Evolutionary conservation across 2,888 invertebrate genomes (phyloP).

Genomic region (Sesamia inferens): DNA sequence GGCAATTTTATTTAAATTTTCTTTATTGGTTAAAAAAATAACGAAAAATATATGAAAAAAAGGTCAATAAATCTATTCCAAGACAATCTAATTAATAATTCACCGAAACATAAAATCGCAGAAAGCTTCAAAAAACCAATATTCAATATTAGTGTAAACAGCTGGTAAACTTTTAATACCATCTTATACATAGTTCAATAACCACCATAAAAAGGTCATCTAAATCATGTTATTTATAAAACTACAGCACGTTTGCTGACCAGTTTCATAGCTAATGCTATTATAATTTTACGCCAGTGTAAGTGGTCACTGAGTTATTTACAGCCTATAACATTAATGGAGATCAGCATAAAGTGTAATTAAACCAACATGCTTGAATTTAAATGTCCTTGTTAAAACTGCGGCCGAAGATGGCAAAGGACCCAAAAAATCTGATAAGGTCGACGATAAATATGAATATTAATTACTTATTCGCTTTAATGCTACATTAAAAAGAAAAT

Average conservation of each 20-base stretch:
- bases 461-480: constrained; percentile 9
- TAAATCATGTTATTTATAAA: constrained; percentile 61
- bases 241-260: constrained; percentile 60
- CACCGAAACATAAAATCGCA: background rate
- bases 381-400: constrained; percentile 38
- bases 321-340: constrained; percentile 73
- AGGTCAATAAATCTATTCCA: background rate
- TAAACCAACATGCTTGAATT: constrained; percentile 61
- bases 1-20: background rate
- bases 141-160: constrained; percentile 17
- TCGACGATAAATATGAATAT: constrained; percentile 12
- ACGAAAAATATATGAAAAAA: too few species aligned
- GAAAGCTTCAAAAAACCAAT: constrained; percentile 13
- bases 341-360: constrained; percentile 65
- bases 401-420: background rate
- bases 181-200: constrained; percentile 49
- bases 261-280: constrained; percentile 65
- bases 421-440: background rate
- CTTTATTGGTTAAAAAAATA: too few species aligned
- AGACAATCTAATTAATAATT: background rate
- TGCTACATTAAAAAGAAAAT: constrained; percentile 29
- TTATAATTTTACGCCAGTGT: constrained; percentile 71
- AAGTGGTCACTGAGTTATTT: constrained; percentile 71
- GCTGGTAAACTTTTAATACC: constrained; percentile 46
- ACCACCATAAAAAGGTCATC: constrained; percentile 60